Base-by-base conservation (phyloP, 2,888 invertebrate species). In the Ormyrus thymus region DNA sequence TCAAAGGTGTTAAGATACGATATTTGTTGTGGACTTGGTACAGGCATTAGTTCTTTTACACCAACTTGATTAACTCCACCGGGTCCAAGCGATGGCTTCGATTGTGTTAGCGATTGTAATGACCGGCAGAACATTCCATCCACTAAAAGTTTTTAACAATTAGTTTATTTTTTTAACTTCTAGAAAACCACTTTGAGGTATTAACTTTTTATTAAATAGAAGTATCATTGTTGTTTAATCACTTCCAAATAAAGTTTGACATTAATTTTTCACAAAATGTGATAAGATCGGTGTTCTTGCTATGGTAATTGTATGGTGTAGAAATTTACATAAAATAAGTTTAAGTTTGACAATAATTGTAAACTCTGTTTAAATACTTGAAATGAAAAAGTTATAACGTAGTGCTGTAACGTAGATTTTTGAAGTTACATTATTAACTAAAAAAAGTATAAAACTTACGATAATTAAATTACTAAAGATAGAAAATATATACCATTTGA, bases 1-100 rank as follows among this genome's bases (percentile, higher is more conserved):
- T 98, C 97, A 90, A 98, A 97, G 85, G 97, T 95, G 92, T 97
- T 97, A 88, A 97, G 94, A 92, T 97, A 98, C 85, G 97, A 97
- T 89, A 98, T 97, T 93, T 97, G 97, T 91, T 97, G 97, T 78
- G 98, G 98, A 83, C 97, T 97, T 83, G 98, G 97, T 86, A 98
- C 97, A 82, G 97, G 97, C 95, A 97, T 96, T 88, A 97, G 92
- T 91, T 96, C 96, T 92, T 96, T 96, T 79, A 92, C 92, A 79
- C 90, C 90, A 15, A 77, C 77, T 81, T 76, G 77, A 81, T 88
- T 88, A 61, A 88, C 88, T 15, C 90, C 87, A 64, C 86, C 86
- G 59, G 87, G 74, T 53, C 84, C 85, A 68, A 90, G 90, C 79
- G 91, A 91, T 83, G 92, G 92, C 83, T 92, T 92, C 87, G 93